Base-by-base conservation (phyloP, 2,888 invertebrate genomes). In the Corythucha ciliata region DNA sequence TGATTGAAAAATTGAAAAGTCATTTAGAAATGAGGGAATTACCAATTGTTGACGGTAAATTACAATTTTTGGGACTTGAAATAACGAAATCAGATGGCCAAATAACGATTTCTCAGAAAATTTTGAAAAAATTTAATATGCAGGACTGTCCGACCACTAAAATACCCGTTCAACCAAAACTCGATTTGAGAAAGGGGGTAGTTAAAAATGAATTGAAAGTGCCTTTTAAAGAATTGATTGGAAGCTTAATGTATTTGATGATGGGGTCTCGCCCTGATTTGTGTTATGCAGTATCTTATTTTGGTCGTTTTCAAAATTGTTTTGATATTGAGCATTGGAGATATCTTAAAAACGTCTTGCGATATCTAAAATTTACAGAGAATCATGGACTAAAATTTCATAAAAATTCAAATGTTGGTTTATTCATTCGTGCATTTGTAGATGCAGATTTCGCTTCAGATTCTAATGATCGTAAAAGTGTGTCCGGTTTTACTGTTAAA, bases 271-370 rank as follows among this genome's bases (percentile, higher is more conserved):
- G 51, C 21, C 52, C 46, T 7, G 45, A 52, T n/a, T n/a, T 52
- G n/a, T 45, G 45, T 21, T 52, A 26, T 52, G 5, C 52, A 2
- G 22, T 52, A n/a, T 46, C 45, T 3, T 52, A 39, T 45, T 51
- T 51, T 36, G 45, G 37, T 10, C 18, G 25, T 20, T 51, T 51
- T 36, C 34, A 45, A 10, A 46, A 46, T 33, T 34, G 34, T 36
- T 45, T 32, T 32, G 18, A 18, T 18, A 7, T 4, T 7, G n/a
- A 8, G 4, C 42, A 36, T 36, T 51, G 29, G 12, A 46, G 39
- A n/a, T 32, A 52, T 25, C n/a, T 52, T n/a, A 52, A 46, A 29
- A 21, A 37, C 32, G 29, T 52, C 7, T 18, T 52, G 12, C 22
- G 21, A 27, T 52, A 52, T 37, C 32, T 52, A 14, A 52, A 46